Base-by-base conservation (phyloP, 2,113 vertebrate species). In the Suncus etruscus region DNA sequence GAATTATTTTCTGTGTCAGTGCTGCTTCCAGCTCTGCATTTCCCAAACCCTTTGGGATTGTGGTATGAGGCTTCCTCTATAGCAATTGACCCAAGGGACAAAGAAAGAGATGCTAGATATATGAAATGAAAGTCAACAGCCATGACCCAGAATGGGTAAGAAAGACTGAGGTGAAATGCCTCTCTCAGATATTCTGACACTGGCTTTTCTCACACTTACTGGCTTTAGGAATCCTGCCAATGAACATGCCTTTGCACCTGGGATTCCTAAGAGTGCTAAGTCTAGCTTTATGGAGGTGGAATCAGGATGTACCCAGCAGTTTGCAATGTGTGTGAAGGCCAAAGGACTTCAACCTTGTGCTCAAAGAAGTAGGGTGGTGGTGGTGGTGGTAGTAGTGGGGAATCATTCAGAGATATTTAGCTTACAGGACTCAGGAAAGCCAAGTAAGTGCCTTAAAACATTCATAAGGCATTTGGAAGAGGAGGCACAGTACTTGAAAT, bases 91-190 rank as follows among this genome's bases (percentile, higher is more conserved):
- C 6, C 8, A 31, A 75, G 18, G n/a, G 77, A 61, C 20, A 18
- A 54, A 16, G 18, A n/a, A 29, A 29, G 51, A 16, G 1, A 16
- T 11, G 50, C 14, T 18, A 2, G 0, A 29, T 5, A 25, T 24
- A 79, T 29, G 20, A 29, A 2, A 31, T 10, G 58, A 22, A 45
- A 77, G 61, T 4, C 16, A 72, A 25, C 14, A 11, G 47, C 0
- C 16, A 27, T 25, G 3, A 9, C 6, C 2, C 8, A 4, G 27
- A 18, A 29, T 1, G 20, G 63, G 18, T 0, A 0, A 4, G n/a
- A 8, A 24, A 58, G 24, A 65, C 6, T 16, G 20, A 31, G 78
- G 74, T 18, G 9, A 66, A 22, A 12, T 66, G 65, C 20, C 8
- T 66, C 24, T 66, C 65, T 66, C 8, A 11, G 27, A 66, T 12